Evolutionary conservation across 2,888 invertebrate species (phyloP), one percentile per base, ranked within the genome.

Genomic region (Euzetes globulus): DNA sequence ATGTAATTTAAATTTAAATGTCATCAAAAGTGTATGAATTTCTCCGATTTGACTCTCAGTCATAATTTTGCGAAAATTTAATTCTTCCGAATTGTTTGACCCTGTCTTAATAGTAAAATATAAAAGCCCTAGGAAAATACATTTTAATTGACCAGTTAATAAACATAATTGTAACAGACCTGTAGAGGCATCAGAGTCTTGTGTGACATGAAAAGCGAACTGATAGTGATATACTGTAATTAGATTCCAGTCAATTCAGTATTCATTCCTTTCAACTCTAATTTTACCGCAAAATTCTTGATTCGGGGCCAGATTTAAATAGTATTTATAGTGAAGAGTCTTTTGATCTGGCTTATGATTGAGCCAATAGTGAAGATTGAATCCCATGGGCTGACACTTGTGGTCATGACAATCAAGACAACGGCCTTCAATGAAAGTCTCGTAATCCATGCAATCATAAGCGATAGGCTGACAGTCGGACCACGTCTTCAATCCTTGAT

Each of bases 141-240:
- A n/a, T n/a, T n/a, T n/a, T n/a, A n/a, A n/a, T n/a, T n/a, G n/a
- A n/a, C n/a, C n/a, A n/a, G n/a, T n/a, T 11, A 58, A 27, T 29
- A 33, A n/a, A 17, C 58, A 22, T 5, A 22, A 58, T 25, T 65
- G 33, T n/a, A 17, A 15, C n/a, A 37, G n/a, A 27, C 37, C 33
- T 1, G 7, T 37, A n/a, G 63, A n/a, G 9, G 33, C 13, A 19
- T 15, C 25, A 1, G 65, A 65, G 1, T 65, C 37, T 22, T 37
- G 3, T 1, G 47, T 9, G 1, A 70, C 27, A 15, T 70, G 70
- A 17, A 70, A 17, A 15, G 70, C 70, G 6, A 70, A 45, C 45
- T 70, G 70, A 70, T 70, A 70, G 47, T 70, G 70, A 70, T 19
- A 45, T 22, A 70, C 70, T 70, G 37, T 29, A 60, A 60, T 9